Evolutionary conservation across 92 coral and sea anemone genomes (phyloP).

Genomic region (Diadumene lineata): DNA sequence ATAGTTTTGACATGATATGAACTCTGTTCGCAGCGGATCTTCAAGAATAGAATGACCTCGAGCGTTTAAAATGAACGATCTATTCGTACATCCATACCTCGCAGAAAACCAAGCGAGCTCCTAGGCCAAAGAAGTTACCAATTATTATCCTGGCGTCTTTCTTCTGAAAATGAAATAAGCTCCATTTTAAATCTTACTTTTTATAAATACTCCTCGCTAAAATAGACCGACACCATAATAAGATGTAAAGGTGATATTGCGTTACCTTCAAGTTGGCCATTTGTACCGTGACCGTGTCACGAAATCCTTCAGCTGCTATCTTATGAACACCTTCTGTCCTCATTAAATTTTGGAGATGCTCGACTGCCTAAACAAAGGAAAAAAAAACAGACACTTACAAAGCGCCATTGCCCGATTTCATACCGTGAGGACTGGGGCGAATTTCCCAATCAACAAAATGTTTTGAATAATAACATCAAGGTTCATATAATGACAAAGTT

Average conservation of each 20-base stretch:
- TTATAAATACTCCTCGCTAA: no score
- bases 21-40: no score
- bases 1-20: no score
- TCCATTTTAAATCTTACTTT: no score
- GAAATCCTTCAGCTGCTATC: constrained; percentile 69
- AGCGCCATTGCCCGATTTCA: no score
- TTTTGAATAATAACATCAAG: no score
- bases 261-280: constrained; percentile 74
- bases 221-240: no score
- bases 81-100: constrained; percentile 50
- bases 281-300: constrained; percentile 57
- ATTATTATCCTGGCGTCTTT: constrained; percentile 75
- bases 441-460: no score
- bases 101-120: constrained; percentile 84
- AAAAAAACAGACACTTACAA: not conserved
- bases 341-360: constrained; percentile 63
- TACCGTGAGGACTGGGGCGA: no score
- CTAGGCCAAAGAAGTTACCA: constrained; percentile 76
- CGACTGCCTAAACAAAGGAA: constrained; percentile 48
- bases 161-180: constrained; percentile 41
- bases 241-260: no score
- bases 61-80: not conserved
- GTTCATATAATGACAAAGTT: no score
- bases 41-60: no score
- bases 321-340: constrained; percentile 43